Evolutionary conservation across 2,113 vertebrate genomes (phyloP).

Genomic region (Panthera tigris): DNA sequence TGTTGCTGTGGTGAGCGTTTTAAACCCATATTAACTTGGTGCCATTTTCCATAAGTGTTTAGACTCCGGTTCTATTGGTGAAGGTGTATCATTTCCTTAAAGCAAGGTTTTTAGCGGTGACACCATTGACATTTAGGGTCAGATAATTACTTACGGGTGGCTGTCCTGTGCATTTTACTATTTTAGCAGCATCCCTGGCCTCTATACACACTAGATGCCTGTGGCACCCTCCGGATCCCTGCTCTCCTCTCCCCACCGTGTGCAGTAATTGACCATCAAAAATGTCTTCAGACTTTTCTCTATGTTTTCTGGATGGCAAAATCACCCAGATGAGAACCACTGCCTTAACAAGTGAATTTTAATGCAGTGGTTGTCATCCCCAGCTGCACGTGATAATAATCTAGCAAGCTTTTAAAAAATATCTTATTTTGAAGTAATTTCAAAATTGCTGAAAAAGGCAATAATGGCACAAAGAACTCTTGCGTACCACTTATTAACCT

Average conservation of each 20-base stretch:
- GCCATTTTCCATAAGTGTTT: neutral
- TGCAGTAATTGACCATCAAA: neutral
- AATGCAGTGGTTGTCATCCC: neutral
- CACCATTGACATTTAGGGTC: neutral
- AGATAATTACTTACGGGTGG: neutral
- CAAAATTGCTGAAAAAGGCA: constrained; percentile 22
- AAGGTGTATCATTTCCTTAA: neutral
- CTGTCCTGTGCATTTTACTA: neutral
- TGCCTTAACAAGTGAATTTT: neutral
- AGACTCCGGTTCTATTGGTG: neutral
- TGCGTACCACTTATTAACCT: neutral
- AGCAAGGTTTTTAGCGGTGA: neutral
- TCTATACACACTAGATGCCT: neutral
- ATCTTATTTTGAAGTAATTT: constrained; percentile 23
- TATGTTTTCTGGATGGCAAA: neutral
- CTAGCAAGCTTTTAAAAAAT: neutral
- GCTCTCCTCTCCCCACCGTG: rapidly evolving
- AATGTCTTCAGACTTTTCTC: neutral
- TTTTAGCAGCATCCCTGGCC: neutral
- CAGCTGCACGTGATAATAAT: neutral
- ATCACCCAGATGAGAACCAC: neutral
- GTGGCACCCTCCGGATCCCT: neutral
- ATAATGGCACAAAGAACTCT: neutral
- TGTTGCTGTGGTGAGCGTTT: neutral
- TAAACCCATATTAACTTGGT: neutral